Percentiles rank a stretch among this genome's conserved stretches.
Conservation (phyloP, 1,140 invertebrate species). For the Cyphomyrmex costatus region DNA sequence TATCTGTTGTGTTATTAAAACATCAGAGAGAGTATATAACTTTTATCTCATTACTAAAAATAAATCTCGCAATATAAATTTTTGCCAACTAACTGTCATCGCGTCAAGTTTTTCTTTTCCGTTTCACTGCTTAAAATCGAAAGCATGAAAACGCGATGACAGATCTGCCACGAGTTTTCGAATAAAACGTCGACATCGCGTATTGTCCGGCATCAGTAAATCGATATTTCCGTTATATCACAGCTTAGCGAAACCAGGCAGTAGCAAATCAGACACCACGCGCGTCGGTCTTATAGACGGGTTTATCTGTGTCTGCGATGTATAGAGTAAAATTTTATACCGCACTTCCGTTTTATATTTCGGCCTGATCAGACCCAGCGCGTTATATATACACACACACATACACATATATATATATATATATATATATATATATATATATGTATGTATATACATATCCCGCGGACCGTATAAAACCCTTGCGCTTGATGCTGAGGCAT, state of each 20-base stretch:
- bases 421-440: too few relatives aligned
- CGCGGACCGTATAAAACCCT: slow-evolving; percentile 58
- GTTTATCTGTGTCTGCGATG: slow-evolving; percentile 44
- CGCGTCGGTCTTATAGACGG: slow-evolving; percentile 18
- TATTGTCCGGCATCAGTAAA: slow-evolving; percentile 26
- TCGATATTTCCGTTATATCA: slow-evolving; percentile 49
- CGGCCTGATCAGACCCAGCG: slow-evolving; percentile 57
- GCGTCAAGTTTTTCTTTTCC: not conserved
- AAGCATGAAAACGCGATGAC: slow-evolving; percentile 11
- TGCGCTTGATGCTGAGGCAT: slow-evolving; percentile 60
- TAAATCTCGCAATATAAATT: not conserved
- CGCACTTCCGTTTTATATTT: slow-evolving; percentile 46
- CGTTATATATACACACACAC: not conserved
- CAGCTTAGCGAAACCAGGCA: slow-evolving; percentile 37
- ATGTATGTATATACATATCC: not conserved
- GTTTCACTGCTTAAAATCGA: slow-evolving; percentile 24
- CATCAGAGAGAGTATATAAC: not conserved
- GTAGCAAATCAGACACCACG: slow-evolving; percentile 33
- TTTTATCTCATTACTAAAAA: slow-evolving; percentile 4
- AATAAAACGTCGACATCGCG: slow-evolving; percentile 28
- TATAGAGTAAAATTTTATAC: slow-evolving; percentile 68
- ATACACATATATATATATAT: not conserved
- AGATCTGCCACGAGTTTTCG: slow-evolving; percentile 5
- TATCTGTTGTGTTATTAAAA: slow-evolving; percentile 53
- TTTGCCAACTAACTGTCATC: not conserved